Evolutionary conservation across 2,888 invertebrate species (phyloP).

Genomic region (Hanleya hanleyi): DNA sequence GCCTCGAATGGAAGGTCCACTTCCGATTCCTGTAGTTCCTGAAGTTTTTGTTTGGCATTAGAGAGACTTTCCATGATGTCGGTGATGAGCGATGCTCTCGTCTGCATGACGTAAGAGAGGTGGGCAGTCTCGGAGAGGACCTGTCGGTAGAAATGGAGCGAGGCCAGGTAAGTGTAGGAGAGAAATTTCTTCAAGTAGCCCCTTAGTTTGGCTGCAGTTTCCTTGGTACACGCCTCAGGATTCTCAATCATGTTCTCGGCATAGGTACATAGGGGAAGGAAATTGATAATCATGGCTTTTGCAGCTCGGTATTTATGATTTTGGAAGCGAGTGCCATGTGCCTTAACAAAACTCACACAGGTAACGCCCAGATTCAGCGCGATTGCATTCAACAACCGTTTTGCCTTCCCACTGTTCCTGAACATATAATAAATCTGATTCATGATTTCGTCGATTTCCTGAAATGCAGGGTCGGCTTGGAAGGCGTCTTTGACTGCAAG

Average conservation of each 20-base stretch:
- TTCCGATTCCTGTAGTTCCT: not conserved
- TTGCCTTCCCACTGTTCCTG: slow-evolving; percentile 14
- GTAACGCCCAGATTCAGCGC: slow-evolving; percentile 6
- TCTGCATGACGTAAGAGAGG: slow-evolving; percentile 3
- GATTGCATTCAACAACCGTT: not conserved
- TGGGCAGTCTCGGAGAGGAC: not conserved
- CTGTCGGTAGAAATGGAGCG: not conserved
- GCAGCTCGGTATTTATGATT: slow-evolving; percentile 8
- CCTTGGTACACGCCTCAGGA: not conserved
- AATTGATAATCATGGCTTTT: slow-evolving; percentile 12
- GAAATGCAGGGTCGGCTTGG: not conserved
- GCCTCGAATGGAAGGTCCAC: not conserved
- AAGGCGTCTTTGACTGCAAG: slow-evolving; percentile 14
- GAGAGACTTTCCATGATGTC: not conserved
- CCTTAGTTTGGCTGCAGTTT: not conserved
- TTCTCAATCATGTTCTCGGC: slow-evolving; percentile 6
- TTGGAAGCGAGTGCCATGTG: slow-evolving; percentile 7
- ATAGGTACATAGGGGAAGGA: slow-evolving; percentile 9
- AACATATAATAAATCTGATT: slow-evolving; percentile 12
- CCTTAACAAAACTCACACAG: slow-evolving; percentile 14
- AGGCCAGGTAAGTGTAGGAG: not conserved
- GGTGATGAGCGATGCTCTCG: not conserved
- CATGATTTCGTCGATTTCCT: slow-evolving; percentile 13
- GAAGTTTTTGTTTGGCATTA: not conserved
- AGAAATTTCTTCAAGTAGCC: not conserved